These are phyloP conservation scores for Collichthys lucidus DNA, from an alignment of 2,113 vertebrate genomes.

Conservation along the genomic window DNA sequence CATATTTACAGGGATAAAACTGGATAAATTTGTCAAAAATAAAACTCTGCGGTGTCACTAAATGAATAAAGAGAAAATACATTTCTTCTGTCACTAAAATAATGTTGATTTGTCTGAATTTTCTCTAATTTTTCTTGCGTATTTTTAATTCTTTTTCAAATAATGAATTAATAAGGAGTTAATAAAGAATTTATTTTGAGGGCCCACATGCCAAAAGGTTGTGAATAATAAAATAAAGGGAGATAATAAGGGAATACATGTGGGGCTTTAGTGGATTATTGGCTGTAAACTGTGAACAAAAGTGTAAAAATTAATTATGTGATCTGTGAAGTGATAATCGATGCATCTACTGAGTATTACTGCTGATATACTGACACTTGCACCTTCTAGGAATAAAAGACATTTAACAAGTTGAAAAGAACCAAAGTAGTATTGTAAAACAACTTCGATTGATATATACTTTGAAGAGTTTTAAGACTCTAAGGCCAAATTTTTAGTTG, in stretches of 20 bases:
- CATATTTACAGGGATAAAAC: background rate
- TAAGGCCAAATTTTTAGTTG: background rate
- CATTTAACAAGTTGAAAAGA: background rate
- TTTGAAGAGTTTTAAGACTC: background rate
- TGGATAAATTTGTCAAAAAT: background rate
- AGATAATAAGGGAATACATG: background rate
- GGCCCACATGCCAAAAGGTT: background rate
- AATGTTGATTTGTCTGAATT: background rate
- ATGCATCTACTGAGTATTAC: background rate
- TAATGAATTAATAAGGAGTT: too few species aligned
- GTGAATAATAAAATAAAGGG: background rate
- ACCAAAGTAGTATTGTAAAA: background rate
- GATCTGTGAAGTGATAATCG: constrained; percentile 7
- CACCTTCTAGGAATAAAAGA: background rate
- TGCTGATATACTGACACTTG: background rate
- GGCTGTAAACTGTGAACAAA: constrained; percentile 5
- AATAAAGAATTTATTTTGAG: background rate
- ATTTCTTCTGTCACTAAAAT: background rate
- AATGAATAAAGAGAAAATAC: background rate
- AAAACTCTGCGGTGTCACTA: background rate
- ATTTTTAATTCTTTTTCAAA: background rate
- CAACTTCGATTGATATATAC: background rate
- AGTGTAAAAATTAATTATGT: constrained; percentile 9
- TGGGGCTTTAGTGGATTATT: background rate
- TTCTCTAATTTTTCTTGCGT: background rate